Evolutionary conservation across 2,113 vertebrate genomes (phyloP), one percentile per base, ranked within the genome.

Genomic region (Sula dactylatra): DNA sequence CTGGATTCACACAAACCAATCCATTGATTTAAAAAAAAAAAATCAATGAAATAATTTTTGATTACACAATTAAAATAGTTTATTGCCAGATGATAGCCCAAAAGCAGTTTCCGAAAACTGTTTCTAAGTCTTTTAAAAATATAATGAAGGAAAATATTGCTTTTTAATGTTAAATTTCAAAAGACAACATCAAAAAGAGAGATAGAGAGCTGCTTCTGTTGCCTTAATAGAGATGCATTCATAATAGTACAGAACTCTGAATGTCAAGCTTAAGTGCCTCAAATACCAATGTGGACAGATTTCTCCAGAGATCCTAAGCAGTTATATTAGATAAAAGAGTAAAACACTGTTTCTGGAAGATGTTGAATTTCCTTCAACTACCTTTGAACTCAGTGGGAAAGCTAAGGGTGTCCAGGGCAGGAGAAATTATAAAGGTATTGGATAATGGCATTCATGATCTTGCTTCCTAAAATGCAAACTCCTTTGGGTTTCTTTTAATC

Each of bases 401-500:
- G 47, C 87, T 56, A 85, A 91, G 9, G 6, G 15, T 82, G 52
- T 78, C 54, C 45, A 77, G 32, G n/a, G 58, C 58, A 88, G 58
- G 16, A 93, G 73, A 86, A 94, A 90, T 82, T 91, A 50, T 34
- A 56, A 80, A 50, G 34, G 17, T 76, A 65, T 22, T 58, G 58
- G 22, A 38, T 90, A 95, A 96, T 69, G 15, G 29, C 1, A 4
- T 86, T 92, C 77, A 78, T 86, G 25, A 36, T 77, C 50, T 86
- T 86, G 29, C 55, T 91, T 96, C 64, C 87, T 85, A 88, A 95
- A 93, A 96, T 70, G 62, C 49, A 78, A 44, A 64, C 21, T 84
- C 88, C 71, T 94, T 80, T 85, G 92, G 65, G 86, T 65, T 97
- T 89, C 62, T 72, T 94, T 93, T 90, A 88, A 40, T 91, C 62